Evolutionary conservation across 2,888 invertebrate genomes (phyloP).

Genomic region (Stenichneumon culpator): DNA sequence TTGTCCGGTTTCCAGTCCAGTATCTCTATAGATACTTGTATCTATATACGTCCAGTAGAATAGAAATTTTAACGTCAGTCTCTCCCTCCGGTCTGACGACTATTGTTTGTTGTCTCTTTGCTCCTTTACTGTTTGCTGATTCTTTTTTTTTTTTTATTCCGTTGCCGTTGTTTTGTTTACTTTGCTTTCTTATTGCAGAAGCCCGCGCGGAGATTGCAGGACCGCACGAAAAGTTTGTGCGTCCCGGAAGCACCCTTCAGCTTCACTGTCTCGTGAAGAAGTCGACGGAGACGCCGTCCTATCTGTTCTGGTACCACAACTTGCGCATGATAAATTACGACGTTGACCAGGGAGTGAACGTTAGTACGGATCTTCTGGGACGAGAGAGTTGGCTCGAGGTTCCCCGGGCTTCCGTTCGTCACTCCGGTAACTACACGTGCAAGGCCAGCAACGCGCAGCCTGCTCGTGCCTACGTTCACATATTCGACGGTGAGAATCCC

Average conservation of each 20-base stretch:
- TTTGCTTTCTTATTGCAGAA: conserved; percentile 87
- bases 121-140: neutral
- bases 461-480: conserved; percentile 95
- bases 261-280: conserved; percentile 93
- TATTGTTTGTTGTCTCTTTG: neutral
- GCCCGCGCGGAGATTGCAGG: conserved; percentile 95
- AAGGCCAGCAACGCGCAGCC: conserved; percentile 95
- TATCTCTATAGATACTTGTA: neutral
- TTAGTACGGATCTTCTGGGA: conserved; percentile 92
- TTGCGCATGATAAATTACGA: conserved; percentile 97
- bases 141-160: neutral
- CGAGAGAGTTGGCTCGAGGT: conserved; percentile 90
- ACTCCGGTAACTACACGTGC: conserved; percentile 96
- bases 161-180: neutral
- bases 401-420: conserved; percentile 88
- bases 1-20: neutral
- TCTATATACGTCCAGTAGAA: conserved; percentile 10
- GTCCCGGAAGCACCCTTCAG: conserved; percentile 93
- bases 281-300: conserved; percentile 94
- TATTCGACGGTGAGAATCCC: conserved; percentile 94
- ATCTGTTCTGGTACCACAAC: conserved; percentile 93
- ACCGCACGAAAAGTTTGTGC: conserved; percentile 94
- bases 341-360: conserved; percentile 93
- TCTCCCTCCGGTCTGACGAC: conserved; percentile 11
- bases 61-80: conserved; percentile 60